A percentile compares a stretch with the other conserved stretches of the same genome.
Conservation (phyloP, 2,113 vertebrate species). For the Pelusios castaneus region DNA sequence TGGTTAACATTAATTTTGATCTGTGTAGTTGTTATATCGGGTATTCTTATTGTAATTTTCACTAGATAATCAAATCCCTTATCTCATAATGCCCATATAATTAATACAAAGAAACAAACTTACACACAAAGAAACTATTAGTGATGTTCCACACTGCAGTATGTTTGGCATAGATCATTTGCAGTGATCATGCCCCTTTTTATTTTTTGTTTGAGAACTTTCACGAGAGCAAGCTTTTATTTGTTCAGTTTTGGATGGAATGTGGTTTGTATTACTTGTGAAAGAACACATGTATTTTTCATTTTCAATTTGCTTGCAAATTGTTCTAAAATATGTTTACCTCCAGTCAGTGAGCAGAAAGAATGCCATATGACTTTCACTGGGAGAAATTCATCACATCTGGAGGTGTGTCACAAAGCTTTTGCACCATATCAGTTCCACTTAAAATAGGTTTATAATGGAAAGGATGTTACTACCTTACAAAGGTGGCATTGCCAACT, state of each 20-base stretch:
- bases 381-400: not conserved
- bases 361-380: not conserved
- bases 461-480: not conserved
- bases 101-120: not conserved
- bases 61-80: not conserved
- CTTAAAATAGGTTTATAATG: not conserved
- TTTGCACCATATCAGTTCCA: not conserved
- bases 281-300: not conserved
- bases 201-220: not conserved
- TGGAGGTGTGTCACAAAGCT: not conserved
- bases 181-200: not conserved
- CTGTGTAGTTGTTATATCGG: not conserved
- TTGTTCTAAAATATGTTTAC: not conserved
- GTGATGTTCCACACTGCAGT: not conserved
- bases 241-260: not conserved
- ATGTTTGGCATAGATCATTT: not conserved
- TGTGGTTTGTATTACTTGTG: not conserved
- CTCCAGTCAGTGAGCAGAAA: not conserved
- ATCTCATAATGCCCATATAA: not conserved
- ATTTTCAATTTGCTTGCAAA: not conserved
- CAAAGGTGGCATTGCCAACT: not conserved
- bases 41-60: not conserved
- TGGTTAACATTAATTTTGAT: not conserved
- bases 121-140: not conserved
- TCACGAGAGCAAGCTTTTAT: rapidly evolving